Base-by-base conservation (phyloP, 1,140 invertebrate species). In the Coptotermes formosanus region DNA sequence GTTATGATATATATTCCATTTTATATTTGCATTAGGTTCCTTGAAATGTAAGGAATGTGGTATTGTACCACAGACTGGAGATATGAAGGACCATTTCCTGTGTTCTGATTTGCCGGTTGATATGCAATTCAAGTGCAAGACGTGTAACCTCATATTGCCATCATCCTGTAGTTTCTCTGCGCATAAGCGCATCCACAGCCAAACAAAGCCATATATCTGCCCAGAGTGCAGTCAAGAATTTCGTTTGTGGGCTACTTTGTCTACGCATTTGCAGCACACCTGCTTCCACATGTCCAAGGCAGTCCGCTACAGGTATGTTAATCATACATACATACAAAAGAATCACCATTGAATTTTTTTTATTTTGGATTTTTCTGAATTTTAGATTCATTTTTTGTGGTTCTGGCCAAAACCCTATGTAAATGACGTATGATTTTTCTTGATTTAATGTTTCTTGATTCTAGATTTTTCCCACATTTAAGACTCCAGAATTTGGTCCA, bases 151-250 rank as follows among this genome's bases (percentile, higher is more conserved):
- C 25, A 84, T 52, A 12, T 84, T 84, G 48, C 44, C 83, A 44
- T 48, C 83, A 19, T 23, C 44, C 23, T 84, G 83, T 52, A 84
- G 83, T 55, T 52, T 84, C 21, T 48, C 44, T 11, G 83, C 83
- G 2, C 83, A 84, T 84, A 30, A 48, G 14, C 83, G 83, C n/a
- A n/a, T 48, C 30, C 83, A 84, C 30, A 44, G 44, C 9, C 83
- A 84, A 30, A 52, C 12, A 19, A 44, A 52, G 45, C 83, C 83
- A 55, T 84, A 84, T 84, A 44, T 84, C n/a, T 84, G 83, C 83
- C 83, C 83, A 19, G 83, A 84, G 14, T 84, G 83, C 48, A 52
- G 38, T 84, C 44, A 30, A 0, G 83, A 48, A 14, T 84, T 84
- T 30, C n/a, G n/a, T 55, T 23, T 84, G 21, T 84, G 83, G 83